These are phyloP conservation scores for Platanista minor DNA, from an alignment of 2,113 vertebrate genomes.

Conservation along the genomic window DNA sequence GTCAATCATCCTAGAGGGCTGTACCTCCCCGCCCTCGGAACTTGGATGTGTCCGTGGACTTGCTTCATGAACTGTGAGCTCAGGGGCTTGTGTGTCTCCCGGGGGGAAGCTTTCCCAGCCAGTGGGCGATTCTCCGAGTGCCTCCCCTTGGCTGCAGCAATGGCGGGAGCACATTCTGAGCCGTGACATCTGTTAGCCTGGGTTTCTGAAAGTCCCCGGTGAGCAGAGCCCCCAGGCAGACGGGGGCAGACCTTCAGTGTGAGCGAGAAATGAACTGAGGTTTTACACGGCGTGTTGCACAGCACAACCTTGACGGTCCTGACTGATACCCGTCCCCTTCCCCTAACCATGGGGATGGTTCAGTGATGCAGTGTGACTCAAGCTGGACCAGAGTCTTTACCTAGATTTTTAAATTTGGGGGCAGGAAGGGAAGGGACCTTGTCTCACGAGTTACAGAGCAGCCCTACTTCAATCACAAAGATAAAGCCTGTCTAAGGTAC, in stretches of 20 bases:
- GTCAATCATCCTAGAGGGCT: background rate
- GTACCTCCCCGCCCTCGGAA: background rate
- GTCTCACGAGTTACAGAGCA: background rate
- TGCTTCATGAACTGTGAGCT: background rate
- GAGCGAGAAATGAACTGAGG: background rate
- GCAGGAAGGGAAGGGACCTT: background rate
- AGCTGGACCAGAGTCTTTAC: background rate
- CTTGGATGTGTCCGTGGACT: background rate
- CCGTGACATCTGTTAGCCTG: background rate
- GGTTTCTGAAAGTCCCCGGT: background rate
- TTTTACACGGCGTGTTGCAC: background rate
- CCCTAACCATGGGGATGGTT: background rate
- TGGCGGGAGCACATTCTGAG: background rate
- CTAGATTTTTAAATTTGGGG: background rate
- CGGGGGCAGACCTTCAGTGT: background rate
- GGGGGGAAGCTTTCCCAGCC: background rate
- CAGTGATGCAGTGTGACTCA: background rate
- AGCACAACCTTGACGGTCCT: background rate
- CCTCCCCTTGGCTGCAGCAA: background rate
- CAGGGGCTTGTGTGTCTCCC: background rate
- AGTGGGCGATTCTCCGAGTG: rapidly evolving
- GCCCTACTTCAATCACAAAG: background rate
- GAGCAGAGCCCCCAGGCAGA: background rate
- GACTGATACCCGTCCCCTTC: background rate
- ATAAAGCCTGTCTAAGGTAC: background rate